Conservation (phyloP, 2,113 vertebrate genomes). For the Aramus guarauna region DNA sequence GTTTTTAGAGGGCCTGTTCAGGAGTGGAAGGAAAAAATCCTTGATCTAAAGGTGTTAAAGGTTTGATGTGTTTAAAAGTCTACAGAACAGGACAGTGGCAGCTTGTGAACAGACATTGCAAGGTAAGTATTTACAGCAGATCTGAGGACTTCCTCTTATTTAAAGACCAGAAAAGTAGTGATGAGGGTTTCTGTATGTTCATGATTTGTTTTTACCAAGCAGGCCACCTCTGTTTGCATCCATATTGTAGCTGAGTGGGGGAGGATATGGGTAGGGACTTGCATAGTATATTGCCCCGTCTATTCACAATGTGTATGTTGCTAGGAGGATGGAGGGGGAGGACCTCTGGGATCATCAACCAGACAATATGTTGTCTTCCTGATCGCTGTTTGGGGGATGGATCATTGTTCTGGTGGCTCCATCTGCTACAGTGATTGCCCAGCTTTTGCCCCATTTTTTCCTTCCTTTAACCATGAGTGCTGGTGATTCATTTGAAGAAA, state of each 20-base stretch:
- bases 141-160: background rate
- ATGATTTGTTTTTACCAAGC: background rate
- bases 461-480: background rate
- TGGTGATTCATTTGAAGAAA: background rate
- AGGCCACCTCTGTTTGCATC: background rate
- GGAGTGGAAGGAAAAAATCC: background rate
- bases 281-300: fast-evolving
- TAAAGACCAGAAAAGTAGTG: background rate
- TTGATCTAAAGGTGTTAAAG: background rate
- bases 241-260: background rate
- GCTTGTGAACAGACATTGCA: background rate
- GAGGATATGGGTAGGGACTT: background rate
- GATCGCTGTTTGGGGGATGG: background rate
- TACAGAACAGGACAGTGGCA: background rate
- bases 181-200: background rate
- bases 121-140: background rate
- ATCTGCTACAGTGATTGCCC: background rate
- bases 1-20: background rate
- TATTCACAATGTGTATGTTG: background rate
- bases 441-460: background rate
- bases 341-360: background rate
- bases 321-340: background rate
- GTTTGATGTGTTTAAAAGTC: background rate
- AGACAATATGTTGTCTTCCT: background rate
- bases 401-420: background rate